Conservation (phyloP, 2,888 invertebrate genomes). For the Phortica magna region DNA sequence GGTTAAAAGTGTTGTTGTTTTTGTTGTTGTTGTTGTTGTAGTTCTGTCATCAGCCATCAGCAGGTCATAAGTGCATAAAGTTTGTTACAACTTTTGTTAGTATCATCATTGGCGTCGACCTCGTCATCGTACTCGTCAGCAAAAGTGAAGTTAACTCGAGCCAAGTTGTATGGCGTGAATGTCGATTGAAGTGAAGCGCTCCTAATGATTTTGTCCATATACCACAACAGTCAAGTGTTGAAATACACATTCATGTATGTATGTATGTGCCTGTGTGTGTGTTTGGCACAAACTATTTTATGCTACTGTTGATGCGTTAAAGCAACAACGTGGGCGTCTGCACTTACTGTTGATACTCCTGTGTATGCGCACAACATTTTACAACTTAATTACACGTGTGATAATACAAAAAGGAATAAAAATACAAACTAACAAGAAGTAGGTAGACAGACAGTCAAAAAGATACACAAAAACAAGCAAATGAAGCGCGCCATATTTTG, state of each 20-base stretch:
- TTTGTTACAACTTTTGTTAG: neutral
- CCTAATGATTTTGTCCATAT: slow-evolving; percentile 52
- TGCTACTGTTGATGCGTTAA: neutral
- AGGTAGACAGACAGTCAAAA: too few relatives aligned
- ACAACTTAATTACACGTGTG: slow-evolving; percentile 64
- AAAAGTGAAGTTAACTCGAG: neutral
- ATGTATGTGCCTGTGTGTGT: slow-evolving; percentile 33
- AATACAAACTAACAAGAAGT: too few relatives aligned
- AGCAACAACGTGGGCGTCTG: slow-evolving; percentile 13
- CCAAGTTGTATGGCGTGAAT: neutral
- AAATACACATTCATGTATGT: slow-evolving; percentile 23
- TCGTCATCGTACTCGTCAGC: too few relatives aligned
- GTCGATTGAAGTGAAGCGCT: slow-evolving; percentile 9
- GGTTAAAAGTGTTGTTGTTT: neutral
- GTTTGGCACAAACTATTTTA: neutral
- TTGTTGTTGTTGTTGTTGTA: neutral
- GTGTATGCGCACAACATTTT: slow-evolving; percentile 50
- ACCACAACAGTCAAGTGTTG: slow-evolving; percentile 15
- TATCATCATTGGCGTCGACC: neutral
- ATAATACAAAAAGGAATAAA: neutral
- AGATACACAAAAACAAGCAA: too few relatives aligned
- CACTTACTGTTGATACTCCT: slow-evolving; percentile 17
- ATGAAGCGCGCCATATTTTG: too few relatives aligned
- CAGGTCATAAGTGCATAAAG: slow-evolving; percentile 1
- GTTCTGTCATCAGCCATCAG: neutral